Base-by-base conservation (phyloP, 64 coral and sea anemone genomes). In the Montipora foliosa region DNA sequence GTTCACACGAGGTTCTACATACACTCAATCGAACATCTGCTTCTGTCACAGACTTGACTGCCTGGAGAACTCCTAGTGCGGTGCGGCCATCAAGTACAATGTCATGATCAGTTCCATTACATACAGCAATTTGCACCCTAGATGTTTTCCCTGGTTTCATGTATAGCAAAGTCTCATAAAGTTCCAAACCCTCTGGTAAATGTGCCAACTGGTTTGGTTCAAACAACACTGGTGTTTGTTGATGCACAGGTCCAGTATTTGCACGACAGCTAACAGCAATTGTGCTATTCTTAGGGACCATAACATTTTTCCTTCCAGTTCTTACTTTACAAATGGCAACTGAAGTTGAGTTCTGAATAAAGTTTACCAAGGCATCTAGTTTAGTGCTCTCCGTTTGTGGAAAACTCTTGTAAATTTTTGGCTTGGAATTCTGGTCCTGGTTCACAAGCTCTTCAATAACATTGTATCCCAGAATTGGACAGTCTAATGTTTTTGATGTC, bases 381-480 rank as follows among this genome's bases (percentile, higher is more conserved):
- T 29, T 53, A 53, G 51, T 22, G 6, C 10, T 46, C 47, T 73
- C 25, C 24, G 7, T 24, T 22, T 22, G 6, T 16, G 79, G 64
- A 50, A 92, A 92, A 75, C 80, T 86, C 21, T 53, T 47, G 52
- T 74, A 75, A 59, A 92, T 67, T 44, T 15, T 75, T 21, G 61
- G 50, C 7, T 29, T 61, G 11, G 89, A 37, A 15, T 69, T 82
- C 20, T 49, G 57, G 53, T 76, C 50, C 45, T 61, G 57, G 9
- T 45, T 79, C 17, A 93, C 46, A 47, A 93, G 19, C 37, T 93
- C 73, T 87, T 93, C 81, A 67, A 93, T 93, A 3, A 87, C 82
- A 79, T 93, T 87, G 77, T 87, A 93, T 13, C 91, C 83, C 6
- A 93, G 52, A 20, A 93, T 87, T 11, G 82, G 82, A 49, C 58